These are phyloP conservation scores for Conger conger DNA, from an alignment of 2,113 vertebrate genomes.

Conservation along the genomic window DNA sequence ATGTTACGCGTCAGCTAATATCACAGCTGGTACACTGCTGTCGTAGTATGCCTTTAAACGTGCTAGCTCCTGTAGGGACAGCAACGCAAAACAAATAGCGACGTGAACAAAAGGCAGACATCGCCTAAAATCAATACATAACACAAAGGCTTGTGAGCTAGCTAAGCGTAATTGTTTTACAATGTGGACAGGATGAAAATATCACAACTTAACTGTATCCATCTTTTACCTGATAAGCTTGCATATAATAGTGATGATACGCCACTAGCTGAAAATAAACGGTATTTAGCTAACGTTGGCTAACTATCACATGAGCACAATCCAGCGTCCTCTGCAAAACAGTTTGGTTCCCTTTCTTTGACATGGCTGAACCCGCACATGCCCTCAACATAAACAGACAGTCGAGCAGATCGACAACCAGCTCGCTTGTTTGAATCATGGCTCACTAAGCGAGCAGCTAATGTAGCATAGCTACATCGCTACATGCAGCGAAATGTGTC, in stretches of 20 bases:
- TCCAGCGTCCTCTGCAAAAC: background rate
- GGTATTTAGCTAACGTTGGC: background rate
- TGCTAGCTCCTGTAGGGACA: background rate
- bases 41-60: no score
- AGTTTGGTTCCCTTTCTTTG: slow-evolving; percentile 18
- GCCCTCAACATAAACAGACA: slow-evolving; percentile 9
- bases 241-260: background rate
- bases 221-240: background rate
- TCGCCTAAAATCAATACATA: background rate
- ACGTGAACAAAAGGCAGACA: slow-evolving; percentile 22
- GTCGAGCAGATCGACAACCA: background rate
- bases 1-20: no score
- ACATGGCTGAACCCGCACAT: slow-evolving; percentile 8
- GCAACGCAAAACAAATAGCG: slow-evolving; percentile 5
- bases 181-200: background rate
- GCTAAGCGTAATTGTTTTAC: background rate
- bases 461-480: slow-evolving; percentile 13
- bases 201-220: background rate
- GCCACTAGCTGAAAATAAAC: background rate
- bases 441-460: slow-evolving; percentile 10
- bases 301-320: slow-evolving; percentile 8
- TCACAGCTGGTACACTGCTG: no score
- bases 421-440: background rate
- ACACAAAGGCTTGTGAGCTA: slow-evolving; percentile 7
- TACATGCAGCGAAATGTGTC: slow-evolving; percentile 8